Evolutionary conservation across 2,113 vertebrate genomes (phyloP), one percentile per base, ranked within the genome.

Genomic region (Hydrochoerus hydrochaeris): DNA sequence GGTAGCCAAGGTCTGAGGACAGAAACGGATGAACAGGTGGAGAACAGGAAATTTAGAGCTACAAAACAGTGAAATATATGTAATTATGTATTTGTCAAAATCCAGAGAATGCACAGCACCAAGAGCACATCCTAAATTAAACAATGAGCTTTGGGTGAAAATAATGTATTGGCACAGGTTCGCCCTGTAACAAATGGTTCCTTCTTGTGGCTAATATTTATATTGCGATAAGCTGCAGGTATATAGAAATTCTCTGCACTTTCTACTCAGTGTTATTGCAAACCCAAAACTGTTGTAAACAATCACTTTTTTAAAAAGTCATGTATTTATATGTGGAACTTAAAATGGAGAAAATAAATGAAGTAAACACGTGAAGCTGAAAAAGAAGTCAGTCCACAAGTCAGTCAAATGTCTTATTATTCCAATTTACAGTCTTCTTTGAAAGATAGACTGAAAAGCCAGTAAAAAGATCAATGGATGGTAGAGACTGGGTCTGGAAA

Each of bases 131-230:
- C n/a, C 28, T 30, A 77, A 77, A 54, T 30, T 46, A 9, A 63
- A 17, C 8, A 2, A 26, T 0, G 41, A 63, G 0, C 78, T 69
- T 65, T 38, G 19, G 19, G 1, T 7, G 12, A 12, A 6, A 14
- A 10, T 0, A 24, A 1, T 2, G 5, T 4, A 24, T 44, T 46
- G 2, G 22, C 1, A 0, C 3, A 10, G 9, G 73, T 38, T 35
- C 5, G 1, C 9, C 0, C 0, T 7, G 0, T 20, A 20, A n/a
- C 7, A n/a, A 7, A 20, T 1, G 28, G 26, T 54, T 13, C 0
- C 26, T 30, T 75, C 9, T 54, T 2, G 17, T 1, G 0, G 20
- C 10, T 5, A 14, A 41, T 17, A 19, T 17, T 4, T 32, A 35
- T 1, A 46, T 0, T 1, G 30, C 7, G 30, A 4, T 75, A 46